phyloP scores from a whole-genome alignment of 2,113 vertebrate genomes.

The Corythornis cristatus region DNA sequence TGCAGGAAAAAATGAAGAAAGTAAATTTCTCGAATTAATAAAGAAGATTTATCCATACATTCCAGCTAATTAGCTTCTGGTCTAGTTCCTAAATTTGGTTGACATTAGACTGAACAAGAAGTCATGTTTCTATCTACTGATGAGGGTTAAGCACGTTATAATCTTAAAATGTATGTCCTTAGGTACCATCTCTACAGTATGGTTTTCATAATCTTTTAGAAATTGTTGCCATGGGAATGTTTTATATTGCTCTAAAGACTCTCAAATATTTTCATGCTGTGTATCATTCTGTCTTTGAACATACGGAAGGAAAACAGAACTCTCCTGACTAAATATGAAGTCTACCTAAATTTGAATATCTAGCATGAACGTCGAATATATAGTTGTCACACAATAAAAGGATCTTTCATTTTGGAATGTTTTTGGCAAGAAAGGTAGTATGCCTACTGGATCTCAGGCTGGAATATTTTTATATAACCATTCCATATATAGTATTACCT shows the following conservation, averaged over 20 bases:
- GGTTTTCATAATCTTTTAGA: constrained; percentile 34
- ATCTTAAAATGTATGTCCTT: constrained; percentile 46
- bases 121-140: not conserved
- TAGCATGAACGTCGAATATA: not conserved
- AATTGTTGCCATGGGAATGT: constrained; percentile 64
- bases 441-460: not conserved
- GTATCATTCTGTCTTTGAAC: constrained; percentile 30
- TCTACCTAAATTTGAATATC: not conserved
- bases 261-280: constrained; percentile 6
- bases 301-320: constrained; percentile 14
- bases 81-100: constrained; percentile 9
- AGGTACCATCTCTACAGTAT: constrained; percentile 20
- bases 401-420: not conserved
- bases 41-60: not conserved
- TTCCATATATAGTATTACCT: not conserved
- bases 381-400: not conserved
- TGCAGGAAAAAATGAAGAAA: not conserved
- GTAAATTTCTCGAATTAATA: not conserved
- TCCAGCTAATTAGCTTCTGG: not conserved
- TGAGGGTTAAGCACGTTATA: constrained; percentile 23
- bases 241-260: constrained; percentile 31
- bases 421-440: not conserved
- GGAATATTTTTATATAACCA: not conserved
- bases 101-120: not conserved
- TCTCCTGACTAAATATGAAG: constrained; percentile 5